phyloP scores from a whole-genome alignment of 2,113 vertebrate species.

The Dascyllus trimaculatus region DNA sequence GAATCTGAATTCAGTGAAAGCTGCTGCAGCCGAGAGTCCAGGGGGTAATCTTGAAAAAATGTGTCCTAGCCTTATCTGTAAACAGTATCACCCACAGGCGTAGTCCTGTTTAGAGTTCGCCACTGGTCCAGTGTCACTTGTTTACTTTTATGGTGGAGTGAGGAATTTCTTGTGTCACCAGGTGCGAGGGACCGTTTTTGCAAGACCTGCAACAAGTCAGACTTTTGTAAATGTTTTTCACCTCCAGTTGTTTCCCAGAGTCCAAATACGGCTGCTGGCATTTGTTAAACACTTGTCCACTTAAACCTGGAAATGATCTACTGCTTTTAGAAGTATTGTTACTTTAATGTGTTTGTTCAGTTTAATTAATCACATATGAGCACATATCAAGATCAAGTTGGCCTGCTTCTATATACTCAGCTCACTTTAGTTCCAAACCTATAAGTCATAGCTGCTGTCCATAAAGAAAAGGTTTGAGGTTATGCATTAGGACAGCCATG shows the following conservation, averaged over 20 bases:
- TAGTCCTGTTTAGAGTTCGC: slow-evolving; percentile 34
- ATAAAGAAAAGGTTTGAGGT: slow-evolving; percentile 33
- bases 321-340: too few species aligned
- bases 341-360: background rate
- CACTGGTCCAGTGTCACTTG: slow-evolving; percentile 33
- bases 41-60: slow-evolving; percentile 25
- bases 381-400: background rate
- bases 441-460: slow-evolving; percentile 29
- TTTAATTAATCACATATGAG: background rate
- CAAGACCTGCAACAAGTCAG: slow-evolving; percentile 24
- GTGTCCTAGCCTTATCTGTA: slow-evolving; percentile 49
- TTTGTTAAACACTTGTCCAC: slow-evolving; percentile 25
- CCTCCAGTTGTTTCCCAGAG: slow-evolving; percentile 38
- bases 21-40: background rate
- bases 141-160: slow-evolving; percentile 67
- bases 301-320: too few species aligned
- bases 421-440: slow-evolving; percentile 2
- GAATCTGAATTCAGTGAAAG: background rate
- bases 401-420: background rate
- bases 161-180: slow-evolving; percentile 68
- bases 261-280: slow-evolving; percentile 13
- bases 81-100: slow-evolving; percentile 30
- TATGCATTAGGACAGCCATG: slow-evolving; percentile 51
- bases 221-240: slow-evolving; percentile 57
- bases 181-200: slow-evolving; percentile 44